Evolutionary conservation across 2,113 vertebrate species (phyloP).

Genomic region (Tragulus kanchil): DNA sequence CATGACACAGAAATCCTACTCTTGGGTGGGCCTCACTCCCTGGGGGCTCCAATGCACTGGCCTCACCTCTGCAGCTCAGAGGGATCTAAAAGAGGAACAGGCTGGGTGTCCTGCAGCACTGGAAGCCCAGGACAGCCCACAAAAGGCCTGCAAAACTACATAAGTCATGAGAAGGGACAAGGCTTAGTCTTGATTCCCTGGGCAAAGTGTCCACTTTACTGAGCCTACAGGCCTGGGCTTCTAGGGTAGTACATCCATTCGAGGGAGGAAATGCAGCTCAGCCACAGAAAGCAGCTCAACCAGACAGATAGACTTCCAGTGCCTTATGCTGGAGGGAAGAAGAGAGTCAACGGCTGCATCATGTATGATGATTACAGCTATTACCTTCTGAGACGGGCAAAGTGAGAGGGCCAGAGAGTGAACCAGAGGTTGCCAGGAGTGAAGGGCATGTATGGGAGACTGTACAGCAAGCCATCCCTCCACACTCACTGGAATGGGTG

Average conservation of each 20-base stretch:
- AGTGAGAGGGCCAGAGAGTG: not conserved
- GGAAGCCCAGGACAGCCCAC: not conserved
- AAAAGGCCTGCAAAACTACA: not conserved
- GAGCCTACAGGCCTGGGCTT: not conserved
- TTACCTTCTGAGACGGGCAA: not conserved
- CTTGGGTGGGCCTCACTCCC: rapidly evolving
- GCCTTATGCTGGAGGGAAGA: not conserved
- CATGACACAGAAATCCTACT: not conserved
- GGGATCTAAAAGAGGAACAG: not conserved
- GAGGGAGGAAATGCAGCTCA: not conserved
- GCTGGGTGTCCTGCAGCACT: not conserved
- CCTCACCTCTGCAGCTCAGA: not conserved
- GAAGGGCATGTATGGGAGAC: not conserved
- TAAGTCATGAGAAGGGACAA: not conserved
- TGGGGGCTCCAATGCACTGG: not conserved
- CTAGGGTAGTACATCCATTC: not conserved
- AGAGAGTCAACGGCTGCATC: not conserved
- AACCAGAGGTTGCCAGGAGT: not conserved
- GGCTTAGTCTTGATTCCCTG: not conserved
- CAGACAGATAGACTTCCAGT: rapidly evolving
- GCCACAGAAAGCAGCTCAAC: not conserved
- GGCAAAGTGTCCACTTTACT: not conserved
- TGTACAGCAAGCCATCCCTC: not conserved
- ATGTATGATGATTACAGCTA: not conserved
- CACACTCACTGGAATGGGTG: not conserved